Evolutionary conservation across 2,113 vertebrate genomes (phyloP).

Genomic region (Onychostruthus taczanowskii): DNA sequence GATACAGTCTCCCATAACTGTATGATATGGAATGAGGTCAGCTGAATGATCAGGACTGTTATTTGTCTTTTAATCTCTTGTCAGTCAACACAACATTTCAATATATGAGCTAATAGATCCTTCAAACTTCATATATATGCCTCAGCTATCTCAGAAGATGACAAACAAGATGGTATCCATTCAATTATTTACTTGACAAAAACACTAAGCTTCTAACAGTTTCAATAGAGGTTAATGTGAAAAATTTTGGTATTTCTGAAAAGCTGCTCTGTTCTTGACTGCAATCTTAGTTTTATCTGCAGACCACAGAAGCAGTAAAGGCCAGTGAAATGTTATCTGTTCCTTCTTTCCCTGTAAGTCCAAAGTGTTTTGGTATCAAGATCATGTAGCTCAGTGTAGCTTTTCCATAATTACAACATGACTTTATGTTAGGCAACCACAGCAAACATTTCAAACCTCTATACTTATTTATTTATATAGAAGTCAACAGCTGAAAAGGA

Average conservation of each 20-base stretch:
- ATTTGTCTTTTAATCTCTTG: neutral
- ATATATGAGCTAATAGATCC: neutral
- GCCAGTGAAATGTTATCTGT: neutral
- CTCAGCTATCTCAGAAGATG: neutral
- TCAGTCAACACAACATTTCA: neutral
- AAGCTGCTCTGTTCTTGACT: neutral
- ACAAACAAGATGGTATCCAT: neutral
- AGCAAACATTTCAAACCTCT: neutral
- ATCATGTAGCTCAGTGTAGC: neutral
- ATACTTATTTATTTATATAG: neutral
- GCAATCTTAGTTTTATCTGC: neutral
- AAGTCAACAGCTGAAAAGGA: neutral
- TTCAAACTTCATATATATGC: neutral
- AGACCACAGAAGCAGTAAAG: neutral
- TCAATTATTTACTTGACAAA: neutral
- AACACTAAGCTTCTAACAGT: neutral
- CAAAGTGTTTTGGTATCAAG: neutral
- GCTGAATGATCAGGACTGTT: neutral
- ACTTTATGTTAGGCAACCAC: neutral
- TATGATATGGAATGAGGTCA: neutral
- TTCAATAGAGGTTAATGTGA: neutral
- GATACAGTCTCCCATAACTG: neutral
- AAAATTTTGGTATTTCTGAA: neutral
- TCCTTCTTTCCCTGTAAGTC: neutral
- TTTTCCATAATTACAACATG: neutral